These are phyloP conservation scores for Hypomecis punctinalis DNA, from an alignment of 2,888 invertebrate species.

Conservation along the genomic window DNA sequence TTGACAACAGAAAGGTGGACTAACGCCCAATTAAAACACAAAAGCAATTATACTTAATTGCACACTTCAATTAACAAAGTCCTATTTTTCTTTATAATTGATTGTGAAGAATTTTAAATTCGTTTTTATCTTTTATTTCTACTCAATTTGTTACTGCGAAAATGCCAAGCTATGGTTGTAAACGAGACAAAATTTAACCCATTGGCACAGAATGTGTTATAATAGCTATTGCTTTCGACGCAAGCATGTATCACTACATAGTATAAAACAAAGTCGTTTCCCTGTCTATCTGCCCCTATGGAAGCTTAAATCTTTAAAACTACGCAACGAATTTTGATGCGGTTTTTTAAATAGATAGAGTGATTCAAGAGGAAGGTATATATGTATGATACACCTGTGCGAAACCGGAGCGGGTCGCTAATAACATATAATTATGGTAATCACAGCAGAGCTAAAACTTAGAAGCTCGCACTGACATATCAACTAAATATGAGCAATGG, in stretches of 20 bases:
- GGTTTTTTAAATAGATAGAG: no score
- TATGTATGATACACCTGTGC: no score
- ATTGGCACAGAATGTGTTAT: background rate
- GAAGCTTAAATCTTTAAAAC: no score
- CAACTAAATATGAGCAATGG: no score
- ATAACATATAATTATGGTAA: background rate
- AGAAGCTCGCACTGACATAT: background rate
- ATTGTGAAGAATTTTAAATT: constrained; percentile 28
- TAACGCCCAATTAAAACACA: constrained; percentile 39
- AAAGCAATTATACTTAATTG: constrained; percentile 41
- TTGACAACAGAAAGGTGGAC: constrained; percentile 36
- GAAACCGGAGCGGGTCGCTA: no score
- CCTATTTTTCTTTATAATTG: constrained; percentile 29
- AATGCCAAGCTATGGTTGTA: background rate
- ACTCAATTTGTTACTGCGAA: background rate
- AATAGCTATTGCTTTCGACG: background rate
- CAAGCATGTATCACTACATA: no score
- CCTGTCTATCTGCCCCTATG: no score
- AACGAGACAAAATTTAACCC: background rate
- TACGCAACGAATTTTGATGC: no score
- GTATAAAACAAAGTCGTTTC: no score
- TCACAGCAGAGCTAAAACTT: constrained; percentile 1
- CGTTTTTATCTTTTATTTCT: background rate
- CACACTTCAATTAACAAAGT: constrained; percentile 36
- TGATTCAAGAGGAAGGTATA: no score